Evolutionary conservation across 2,113 vertebrate species (phyloP).

Genomic region (Larimichthys polyactis): DNA sequence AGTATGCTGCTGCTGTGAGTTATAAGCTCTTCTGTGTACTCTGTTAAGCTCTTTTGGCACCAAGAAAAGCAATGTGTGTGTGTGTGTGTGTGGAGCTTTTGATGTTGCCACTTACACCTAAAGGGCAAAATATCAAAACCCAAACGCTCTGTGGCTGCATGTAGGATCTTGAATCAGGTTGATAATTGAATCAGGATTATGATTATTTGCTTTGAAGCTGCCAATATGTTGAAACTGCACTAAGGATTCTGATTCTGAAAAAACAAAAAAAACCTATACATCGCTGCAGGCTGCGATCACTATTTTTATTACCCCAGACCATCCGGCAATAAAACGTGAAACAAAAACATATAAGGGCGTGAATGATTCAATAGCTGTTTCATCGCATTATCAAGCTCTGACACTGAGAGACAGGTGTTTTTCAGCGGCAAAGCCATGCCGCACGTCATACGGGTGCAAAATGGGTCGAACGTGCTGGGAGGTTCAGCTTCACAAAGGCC

Average conservation of each 20-base stretch:
- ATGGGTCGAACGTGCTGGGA: constrained; percentile 34
- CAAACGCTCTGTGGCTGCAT: constrained; percentile 23
- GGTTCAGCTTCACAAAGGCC: constrained; percentile 28
- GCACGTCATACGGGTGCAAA: constrained; percentile 42
- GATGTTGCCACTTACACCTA: constrained; percentile 60
- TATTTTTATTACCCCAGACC: constrained; percentile 12
- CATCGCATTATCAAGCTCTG: constrained; percentile 41
- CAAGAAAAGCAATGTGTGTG: constrained; percentile 21
- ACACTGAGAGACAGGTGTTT: constrained; percentile 59
- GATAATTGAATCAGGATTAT: background rate
- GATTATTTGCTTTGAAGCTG: constrained; percentile 43
- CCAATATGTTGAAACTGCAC: constrained; percentile 28
- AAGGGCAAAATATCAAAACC: constrained; percentile 57
- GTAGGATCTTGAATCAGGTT: constrained; percentile 61
- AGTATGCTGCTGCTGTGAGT: constrained; percentile 21
- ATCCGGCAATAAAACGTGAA: constrained; percentile 46
- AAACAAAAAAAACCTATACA: constrained; percentile 1
- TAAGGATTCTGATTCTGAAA: constrained; percentile 7
- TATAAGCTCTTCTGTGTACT: constrained; percentile 39
- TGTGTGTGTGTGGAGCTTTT: constrained; percentile 52
- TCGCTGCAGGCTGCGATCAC: constrained; percentile 47
- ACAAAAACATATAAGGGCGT: background rate
- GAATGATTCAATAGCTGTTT: constrained; percentile 34
- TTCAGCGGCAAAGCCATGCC: constrained; percentile 38
- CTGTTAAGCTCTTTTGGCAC: constrained; percentile 55